Base-by-base conservation (phyloP, 2,113 vertebrate genomes). In the Lophochroa leadbeateri region DNA sequence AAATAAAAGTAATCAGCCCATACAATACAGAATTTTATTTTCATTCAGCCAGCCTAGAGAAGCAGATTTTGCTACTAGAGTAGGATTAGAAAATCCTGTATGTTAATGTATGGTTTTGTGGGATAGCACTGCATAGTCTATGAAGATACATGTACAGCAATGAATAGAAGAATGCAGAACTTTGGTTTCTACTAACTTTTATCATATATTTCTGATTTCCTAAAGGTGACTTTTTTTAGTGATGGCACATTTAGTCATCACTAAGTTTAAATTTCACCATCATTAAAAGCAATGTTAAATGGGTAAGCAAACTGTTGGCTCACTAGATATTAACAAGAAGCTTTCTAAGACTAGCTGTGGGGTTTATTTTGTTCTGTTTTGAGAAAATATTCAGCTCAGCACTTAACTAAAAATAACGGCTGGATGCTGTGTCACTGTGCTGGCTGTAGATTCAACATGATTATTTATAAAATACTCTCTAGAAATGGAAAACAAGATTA, bases 401-500 rank as follows among this genome's bases (percentile, higher is more conserved):
- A 95, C 67, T 93, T 91, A 84, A 95, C 91, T 96, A 92, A 96
- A 97, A 94, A 84, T 91, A 91, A 67, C 2, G 4, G 0, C 61
- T 94, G 72, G 88, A 61, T 96, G 83, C 96, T 98, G 91, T 96
- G 86, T 97, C 95, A 98, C 90, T 63, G 68, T 89, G 80, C 85
- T 96, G 94, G 61, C 76, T 82, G 47, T 82, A 83, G 87, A 96
- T 97, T 70, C 97, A 97, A 96, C 93, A 87, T 6, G 92, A 84
- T 95, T 96, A 96, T 98, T 97, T 97, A 97, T 97, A 97, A 97
- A 95, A 94, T 81, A 93, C 96, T 94, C 57, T 95, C 90, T 95
- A 92, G 97, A 92, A 96, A 95, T 85, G 94, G 97, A 96, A 97
- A 97, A 97, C 89, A 83, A 97, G 96, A 97, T 97, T 97, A 98